A percentile compares a stretch with the other conserved stretches of the same genome.
These are phyloP conservation scores for Cephus cinctus DNA, from an alignment of 1,140 invertebrate species.

Conservation along the genomic window DNA sequence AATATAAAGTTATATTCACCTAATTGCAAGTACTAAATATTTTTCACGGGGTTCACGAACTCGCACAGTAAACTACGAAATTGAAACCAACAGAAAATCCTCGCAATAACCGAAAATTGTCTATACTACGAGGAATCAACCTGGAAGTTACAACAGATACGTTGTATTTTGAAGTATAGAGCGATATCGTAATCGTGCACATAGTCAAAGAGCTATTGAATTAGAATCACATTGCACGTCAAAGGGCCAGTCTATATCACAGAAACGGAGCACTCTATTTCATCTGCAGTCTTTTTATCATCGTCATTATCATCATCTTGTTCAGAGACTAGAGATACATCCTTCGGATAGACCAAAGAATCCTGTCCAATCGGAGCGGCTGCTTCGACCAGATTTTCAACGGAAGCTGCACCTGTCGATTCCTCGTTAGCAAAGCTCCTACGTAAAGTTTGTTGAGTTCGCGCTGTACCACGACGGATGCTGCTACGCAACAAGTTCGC, in stretches of 20 bases:
- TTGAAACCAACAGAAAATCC: too few species aligned
- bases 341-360: slow-evolving; percentile 48
- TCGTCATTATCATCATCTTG: slow-evolving; percentile 27
- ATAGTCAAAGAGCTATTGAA: too few species aligned
- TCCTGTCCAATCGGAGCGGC: slow-evolving; percentile 61
- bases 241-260: slow-evolving; percentile 49
- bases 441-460: slow-evolving; percentile 33
- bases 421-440: slow-evolving; percentile 33
- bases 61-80: too few species aligned
- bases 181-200: too few species aligned
- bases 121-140: too few species aligned
- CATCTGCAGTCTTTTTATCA: slow-evolving; percentile 51
- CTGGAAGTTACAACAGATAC: too few species aligned
- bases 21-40: too few species aligned
- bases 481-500: slow-evolving; percentile 61
- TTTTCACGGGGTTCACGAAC: too few species aligned
- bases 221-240: too few species aligned
- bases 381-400: slow-evolving; percentile 61
- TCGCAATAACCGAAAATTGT: too few species aligned
- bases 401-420: slow-evolving; percentile 48
- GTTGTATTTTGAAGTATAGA: too few species aligned
- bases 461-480: slow-evolving; percentile 54
- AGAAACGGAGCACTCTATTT: slow-evolving; percentile 49
- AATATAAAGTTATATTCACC: too few species aligned
- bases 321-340: slow-evolving; percentile 42